Evolutionary conservation across 2,113 vertebrate genomes (phyloP), one percentile per base, ranked within the genome.

Genomic region (Callochromis pleurospilus): DNA sequence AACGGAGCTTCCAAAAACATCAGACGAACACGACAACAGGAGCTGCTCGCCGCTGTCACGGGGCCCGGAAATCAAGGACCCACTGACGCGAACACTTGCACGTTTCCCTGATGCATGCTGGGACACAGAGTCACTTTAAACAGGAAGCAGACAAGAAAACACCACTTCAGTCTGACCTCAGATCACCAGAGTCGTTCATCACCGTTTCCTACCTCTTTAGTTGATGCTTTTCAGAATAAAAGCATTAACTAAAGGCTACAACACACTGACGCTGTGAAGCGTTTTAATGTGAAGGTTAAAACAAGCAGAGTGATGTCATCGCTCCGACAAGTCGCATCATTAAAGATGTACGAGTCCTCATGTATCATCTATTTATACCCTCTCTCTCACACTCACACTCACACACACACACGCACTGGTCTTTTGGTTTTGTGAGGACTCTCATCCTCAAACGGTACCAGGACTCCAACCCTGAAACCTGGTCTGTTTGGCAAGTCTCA

Each of bases 271-370:
- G 4, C 68, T 45, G 13, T 73, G 9, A 75, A 75, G 14, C 5
- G 2, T 73, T 47, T 75, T 47, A 75, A 75, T 47, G 6, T 15
- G 68, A 47, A 75, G 24, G 24, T 29, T 47, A 17, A 73, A 75
- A 47, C 21, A 45, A 47, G 14, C 14, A 19, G 40, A 73, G 21
- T 29, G 68, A 75, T 29, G 40, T 75, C 68, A 26, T 47, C 14
- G 3, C 15, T 19, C 65, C 3, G 12, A 42, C 38, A 92, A 89
- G 89, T 87, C n/a, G 70, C 84, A 51, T 90, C 90, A 93, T 95
- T 93, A 94, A 92, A 92, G 73, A 90, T 95, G 80, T 81, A 94
- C 4, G 19, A 92, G 89, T 80, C 47, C 92, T 90, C 80, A 90
- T 84, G 85, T 80, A 80, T 33, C 81, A 56, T 60, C 89, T 91